Evolutionary conservation across 2,113 vertebrate species (phyloP).

Genomic region (Onychorhynchus coronatus): DNA sequence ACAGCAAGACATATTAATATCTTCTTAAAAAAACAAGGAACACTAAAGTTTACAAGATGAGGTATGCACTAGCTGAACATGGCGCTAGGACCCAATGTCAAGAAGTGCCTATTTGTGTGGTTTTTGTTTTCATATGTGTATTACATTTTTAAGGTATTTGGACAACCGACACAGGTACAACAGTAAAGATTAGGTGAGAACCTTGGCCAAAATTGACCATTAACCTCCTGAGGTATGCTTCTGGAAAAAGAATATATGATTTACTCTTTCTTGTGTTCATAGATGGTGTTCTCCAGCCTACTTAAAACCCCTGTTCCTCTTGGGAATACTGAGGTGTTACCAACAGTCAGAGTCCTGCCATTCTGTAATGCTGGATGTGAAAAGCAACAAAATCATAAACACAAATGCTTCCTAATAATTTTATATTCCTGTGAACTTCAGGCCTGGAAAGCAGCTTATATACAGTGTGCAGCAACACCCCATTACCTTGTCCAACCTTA

Average conservation of each 20-base stretch:
- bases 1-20: background rate
- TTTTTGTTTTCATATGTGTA: accelerated
- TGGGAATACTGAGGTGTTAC: background rate
- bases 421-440: background rate
- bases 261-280: background rate
- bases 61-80: background rate
- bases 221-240: background rate
- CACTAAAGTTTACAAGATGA: background rate
- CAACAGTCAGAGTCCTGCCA: background rate
- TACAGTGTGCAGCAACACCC: background rate
- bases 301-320: background rate
- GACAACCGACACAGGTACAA: background rate
- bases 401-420: background rate
- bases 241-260: background rate
- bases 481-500: background rate
- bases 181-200: background rate
- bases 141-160: background rate
- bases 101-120: background rate
- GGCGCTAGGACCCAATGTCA: background rate
- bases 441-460: background rate
- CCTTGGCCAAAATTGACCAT: background rate
- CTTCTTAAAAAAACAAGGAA: background rate
- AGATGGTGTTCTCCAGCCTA: background rate
- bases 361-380: background rate
- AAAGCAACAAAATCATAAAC: background rate